Evolutionary conservation across 2,888 invertebrate genomes (phyloP).

Genomic region (Drosophila mimetica): DNA sequence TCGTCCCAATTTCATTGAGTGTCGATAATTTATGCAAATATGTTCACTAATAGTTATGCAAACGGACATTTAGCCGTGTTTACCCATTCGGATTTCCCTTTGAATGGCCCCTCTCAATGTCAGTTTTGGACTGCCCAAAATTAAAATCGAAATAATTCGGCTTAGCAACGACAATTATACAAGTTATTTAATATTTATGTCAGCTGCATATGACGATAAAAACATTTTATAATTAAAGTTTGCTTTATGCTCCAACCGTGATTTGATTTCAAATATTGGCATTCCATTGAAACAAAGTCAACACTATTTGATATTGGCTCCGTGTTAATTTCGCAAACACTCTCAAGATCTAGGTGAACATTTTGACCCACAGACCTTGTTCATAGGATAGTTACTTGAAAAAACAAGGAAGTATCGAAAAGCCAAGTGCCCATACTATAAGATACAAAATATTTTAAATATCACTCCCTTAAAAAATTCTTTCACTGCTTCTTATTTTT

Average conservation of each 20-base stretch:
- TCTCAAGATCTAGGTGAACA: constrained; percentile 28
- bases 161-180: constrained; percentile 27
- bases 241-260: constrained; percentile 70
- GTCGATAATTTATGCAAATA: constrained; percentile 62
- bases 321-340: constrained; percentile 43
- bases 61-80: constrained; percentile 26
- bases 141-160: constrained; percentile 15
- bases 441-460: too few species aligned
- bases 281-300: constrained; percentile 15
- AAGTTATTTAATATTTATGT: constrained; percentile 68
- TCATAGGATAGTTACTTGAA: neutral
- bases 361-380: constrained; percentile 31
- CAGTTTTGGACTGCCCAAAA: constrained; percentile 39
- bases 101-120: constrained; percentile 27
- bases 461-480: too few species aligned
- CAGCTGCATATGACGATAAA: constrained; percentile 57
- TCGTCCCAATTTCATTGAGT: constrained; percentile 62
- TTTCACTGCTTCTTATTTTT: too few species aligned
- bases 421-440: too few species aligned
- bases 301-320: constrained; percentile 49
- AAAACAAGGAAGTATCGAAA: neutral
- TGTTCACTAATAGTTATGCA: constrained; percentile 59
- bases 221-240: constrained; percentile 67
- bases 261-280: constrained; percentile 55
- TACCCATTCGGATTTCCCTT: constrained; percentile 34